Percentiles rank a stretch among this genome's conserved stretches.
These are phyloP conservation scores for Anolis sagrei DNA, from an alignment of 2,113 vertebrate genomes.

Conservation along the genomic window DNA sequence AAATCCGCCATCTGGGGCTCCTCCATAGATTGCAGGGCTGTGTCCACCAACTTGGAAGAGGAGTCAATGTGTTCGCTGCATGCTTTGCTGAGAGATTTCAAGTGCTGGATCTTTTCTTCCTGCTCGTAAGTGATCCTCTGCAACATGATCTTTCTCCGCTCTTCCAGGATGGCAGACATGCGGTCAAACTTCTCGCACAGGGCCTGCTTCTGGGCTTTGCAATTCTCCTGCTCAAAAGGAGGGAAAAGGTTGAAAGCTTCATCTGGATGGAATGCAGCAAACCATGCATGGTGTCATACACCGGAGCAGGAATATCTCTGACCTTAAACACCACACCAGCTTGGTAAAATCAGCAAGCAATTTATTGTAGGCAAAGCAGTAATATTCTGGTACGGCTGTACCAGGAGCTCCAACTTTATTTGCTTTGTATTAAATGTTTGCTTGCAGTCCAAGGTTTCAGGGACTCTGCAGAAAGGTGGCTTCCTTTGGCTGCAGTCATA, in stretches of 20 bases:
- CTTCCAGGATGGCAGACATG: slow-evolving; percentile 74
- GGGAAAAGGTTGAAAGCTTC: not conserved
- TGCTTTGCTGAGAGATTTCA: slow-evolving; percentile 59
- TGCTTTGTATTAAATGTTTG: too few relatives aligned
- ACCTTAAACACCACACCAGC: too few relatives aligned
- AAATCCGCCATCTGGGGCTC: slow-evolving; percentile 79
- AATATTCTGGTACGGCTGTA: too few relatives aligned
- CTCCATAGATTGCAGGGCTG: slow-evolving; percentile 71
- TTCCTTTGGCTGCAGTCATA: too few relatives aligned
- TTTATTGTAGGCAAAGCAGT: too few relatives aligned
- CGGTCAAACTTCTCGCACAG: slow-evolving; percentile 75
- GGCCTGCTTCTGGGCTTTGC: slow-evolving; percentile 74
- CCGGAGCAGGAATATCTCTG: too few relatives aligned
- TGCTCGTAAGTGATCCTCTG: slow-evolving; percentile 75
- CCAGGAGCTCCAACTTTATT: too few relatives aligned
- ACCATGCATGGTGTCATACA: not conserved
- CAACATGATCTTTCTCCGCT: slow-evolving; percentile 75
- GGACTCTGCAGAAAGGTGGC: too few relatives aligned
- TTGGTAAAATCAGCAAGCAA: too few relatives aligned
- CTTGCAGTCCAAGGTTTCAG: too few relatives aligned
- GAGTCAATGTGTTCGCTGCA: slow-evolving; percentile 71
- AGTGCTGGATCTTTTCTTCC: slow-evolving; percentile 73
- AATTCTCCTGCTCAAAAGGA: slow-evolving; percentile 69
- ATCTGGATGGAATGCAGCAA: not conserved
- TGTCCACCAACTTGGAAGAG: slow-evolving; percentile 77